Percentiles rank a stretch among this genome's conserved stretches.
phyloP scores from a whole-genome alignment of 2,888 invertebrate genomes.

The Sminthurinus aureus region DNA sequence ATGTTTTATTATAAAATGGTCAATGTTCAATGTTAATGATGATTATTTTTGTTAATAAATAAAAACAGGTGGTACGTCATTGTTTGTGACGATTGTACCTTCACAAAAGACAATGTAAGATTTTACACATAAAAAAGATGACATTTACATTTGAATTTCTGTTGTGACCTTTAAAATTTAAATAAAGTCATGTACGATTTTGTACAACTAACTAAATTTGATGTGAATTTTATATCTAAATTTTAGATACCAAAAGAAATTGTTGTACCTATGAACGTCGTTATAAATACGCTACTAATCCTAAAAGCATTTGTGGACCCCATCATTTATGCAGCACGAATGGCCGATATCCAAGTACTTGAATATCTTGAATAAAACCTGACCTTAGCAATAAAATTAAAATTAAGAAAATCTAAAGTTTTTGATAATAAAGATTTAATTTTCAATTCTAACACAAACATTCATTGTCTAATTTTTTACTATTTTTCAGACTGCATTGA shows the following conservation, averaged over 20 bases:
- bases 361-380: background rate
- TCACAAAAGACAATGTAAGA: conserved; percentile 58
- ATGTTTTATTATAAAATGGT: too few species aligned
- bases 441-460: background rate
- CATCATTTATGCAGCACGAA: conserved; percentile 72
- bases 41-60: too few species aligned
- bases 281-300: conserved; percentile 69
- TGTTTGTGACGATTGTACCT: conserved; percentile 67
- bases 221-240: background rate
- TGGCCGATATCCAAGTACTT: conserved; percentile 72
- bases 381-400: background rate
- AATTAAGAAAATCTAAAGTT: background rate
- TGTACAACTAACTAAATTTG: background rate
- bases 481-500: conserved; percentile 56
- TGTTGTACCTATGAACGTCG: conserved; percentile 60
- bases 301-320: conserved; percentile 72
- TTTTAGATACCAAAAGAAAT: conserved; percentile 38
- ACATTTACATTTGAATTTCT: background rate
- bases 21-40: too few species aligned
- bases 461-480: conserved; percentile 3
- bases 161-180: background rate
- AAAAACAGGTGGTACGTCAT: conserved; percentile 65
- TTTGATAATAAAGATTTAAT: background rate
- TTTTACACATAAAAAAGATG: background rate
- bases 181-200: too few species aligned